Percentiles rank a stretch among this genome's conserved stretches.
These are phyloP conservation scores for Gastracanthus pulcherrimus DNA, from an alignment of 2,888 invertebrate species.

Conservation along the genomic window DNA sequence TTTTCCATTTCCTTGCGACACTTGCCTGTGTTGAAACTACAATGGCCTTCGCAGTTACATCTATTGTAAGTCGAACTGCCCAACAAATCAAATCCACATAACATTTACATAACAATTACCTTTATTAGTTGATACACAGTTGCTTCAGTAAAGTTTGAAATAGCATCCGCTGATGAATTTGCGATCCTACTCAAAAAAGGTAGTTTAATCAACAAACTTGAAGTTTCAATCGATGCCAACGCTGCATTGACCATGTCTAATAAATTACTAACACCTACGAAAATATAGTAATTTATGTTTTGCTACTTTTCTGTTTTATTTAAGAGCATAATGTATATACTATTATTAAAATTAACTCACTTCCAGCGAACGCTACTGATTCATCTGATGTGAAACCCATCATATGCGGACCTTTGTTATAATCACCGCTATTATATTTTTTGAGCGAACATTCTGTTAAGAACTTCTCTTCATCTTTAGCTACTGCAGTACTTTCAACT, in stretches of 20 bases:
- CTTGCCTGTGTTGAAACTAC: too few species aligned
- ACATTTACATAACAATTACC: background rate
- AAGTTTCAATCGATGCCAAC: background rate
- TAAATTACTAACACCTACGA: constrained; percentile 19
- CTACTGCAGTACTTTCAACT: constrained; percentile 72
- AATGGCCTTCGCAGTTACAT: too few species aligned
- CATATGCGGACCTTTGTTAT: constrained; percentile 79
- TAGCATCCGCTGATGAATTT: background rate
- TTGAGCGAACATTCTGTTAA: constrained; percentile 76
- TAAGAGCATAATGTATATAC: background rate
- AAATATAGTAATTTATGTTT: too few species aligned
- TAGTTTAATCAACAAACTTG: background rate
- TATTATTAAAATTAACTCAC: constrained; percentile 32
- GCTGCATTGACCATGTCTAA: constrained; percentile 19
- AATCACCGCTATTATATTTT: constrained; percentile 76
- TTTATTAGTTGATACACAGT: background rate
- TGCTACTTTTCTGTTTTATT: too few species aligned
- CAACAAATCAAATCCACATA: background rate
- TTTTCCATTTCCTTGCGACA: too few species aligned
- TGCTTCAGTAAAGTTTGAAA: constrained; percentile 8
- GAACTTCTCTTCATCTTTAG: constrained; percentile 77
- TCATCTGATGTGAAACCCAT: constrained; percentile 76
- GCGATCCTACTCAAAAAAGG: constrained; percentile 1
- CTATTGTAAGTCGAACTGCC: too few species aligned
- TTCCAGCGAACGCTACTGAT: constrained; percentile 31